Conservation (phyloP, 2,888 invertebrate genomes). For the Hyposoter didymator region DNA sequence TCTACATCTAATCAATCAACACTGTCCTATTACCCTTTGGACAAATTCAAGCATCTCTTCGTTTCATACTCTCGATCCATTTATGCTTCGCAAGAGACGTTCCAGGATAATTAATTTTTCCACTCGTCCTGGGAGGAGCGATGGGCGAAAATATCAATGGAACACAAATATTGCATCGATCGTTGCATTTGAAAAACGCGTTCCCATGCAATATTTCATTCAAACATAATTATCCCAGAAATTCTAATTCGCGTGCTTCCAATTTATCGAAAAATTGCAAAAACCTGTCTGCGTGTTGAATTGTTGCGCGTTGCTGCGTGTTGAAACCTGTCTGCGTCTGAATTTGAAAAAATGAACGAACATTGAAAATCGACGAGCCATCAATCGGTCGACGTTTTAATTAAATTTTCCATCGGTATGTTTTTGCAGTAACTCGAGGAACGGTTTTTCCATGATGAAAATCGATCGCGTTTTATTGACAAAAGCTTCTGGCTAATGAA, state of each 20-base stretch:
- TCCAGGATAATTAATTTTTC: background rate
- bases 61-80: background rate
- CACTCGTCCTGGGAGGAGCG: background rate
- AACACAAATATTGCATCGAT: background rate
- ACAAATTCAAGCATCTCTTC: background rate
- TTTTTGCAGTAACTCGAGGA: background rate
- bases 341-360: background rate
- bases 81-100: background rate
- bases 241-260: background rate
- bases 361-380: background rate
- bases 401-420: background rate
- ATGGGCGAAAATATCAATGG: background rate
- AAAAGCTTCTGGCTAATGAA: background rate
- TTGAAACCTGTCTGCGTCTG: background rate
- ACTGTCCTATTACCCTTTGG: background rate
- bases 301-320: background rate
- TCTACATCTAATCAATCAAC: too few relatives aligned
- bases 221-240: background rate
- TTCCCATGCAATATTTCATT: background rate
- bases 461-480: background rate
- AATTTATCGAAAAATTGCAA: background rate
- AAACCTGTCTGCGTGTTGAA: background rate
- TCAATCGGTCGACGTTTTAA: background rate
- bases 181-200: background rate
- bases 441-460: background rate